phyloP scores from a whole-genome alignment of 30 jellyfish, hydroid and myxozoan species.

The Aurelia sp. region DNA sequence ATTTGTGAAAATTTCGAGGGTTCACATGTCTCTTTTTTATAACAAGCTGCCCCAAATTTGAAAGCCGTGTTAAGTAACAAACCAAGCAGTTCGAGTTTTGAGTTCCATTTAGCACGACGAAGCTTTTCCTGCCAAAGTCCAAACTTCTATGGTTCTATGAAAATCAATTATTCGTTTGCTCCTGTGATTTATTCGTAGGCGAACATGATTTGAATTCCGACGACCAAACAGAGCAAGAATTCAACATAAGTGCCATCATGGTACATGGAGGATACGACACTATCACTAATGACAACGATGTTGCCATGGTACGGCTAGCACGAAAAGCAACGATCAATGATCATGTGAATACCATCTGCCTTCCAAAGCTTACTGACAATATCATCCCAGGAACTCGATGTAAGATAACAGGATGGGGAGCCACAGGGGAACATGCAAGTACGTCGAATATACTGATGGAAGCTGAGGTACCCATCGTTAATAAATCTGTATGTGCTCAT shows the following conservation, averaged over 20 bases:
- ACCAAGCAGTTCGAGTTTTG: too few relatives aligned
- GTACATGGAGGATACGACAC: slow-evolving; percentile 70
- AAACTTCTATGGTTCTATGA: too few relatives aligned
- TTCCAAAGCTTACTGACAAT: slow-evolving; percentile 65
- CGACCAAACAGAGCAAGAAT: slow-evolving; percentile 66
- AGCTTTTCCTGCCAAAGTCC: too few relatives aligned
- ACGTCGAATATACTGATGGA: slow-evolving; percentile 74
- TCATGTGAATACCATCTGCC: slow-evolving; percentile 82
- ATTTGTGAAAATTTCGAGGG: too few relatives aligned
- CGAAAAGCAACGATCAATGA: slow-evolving; percentile 68
- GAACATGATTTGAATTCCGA: slow-evolving; percentile 64
- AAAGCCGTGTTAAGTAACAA: too few relatives aligned
- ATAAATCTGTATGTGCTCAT: slow-evolving; percentile 65
- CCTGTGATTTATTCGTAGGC: slow-evolving; percentile 6
- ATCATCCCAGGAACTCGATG: slow-evolving; percentile 80
- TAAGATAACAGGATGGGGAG: slow-evolving; percentile 95
- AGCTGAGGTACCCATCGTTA: slow-evolving; percentile 85
- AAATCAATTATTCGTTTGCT: too few relatives aligned
- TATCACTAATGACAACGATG: slow-evolving; percentile 80
- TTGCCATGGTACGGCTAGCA: slow-evolving; percentile 79
- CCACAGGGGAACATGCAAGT: slow-evolving; percentile 64
- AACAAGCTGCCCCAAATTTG: too few relatives aligned
- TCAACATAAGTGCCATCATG: slow-evolving; percentile 53
- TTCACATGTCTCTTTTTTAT: too few relatives aligned
- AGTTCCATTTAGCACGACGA: too few relatives aligned